phyloP scores from a whole-genome alignment of 64 coral and sea anemone genomes.

The Montipora foliosa region DNA sequence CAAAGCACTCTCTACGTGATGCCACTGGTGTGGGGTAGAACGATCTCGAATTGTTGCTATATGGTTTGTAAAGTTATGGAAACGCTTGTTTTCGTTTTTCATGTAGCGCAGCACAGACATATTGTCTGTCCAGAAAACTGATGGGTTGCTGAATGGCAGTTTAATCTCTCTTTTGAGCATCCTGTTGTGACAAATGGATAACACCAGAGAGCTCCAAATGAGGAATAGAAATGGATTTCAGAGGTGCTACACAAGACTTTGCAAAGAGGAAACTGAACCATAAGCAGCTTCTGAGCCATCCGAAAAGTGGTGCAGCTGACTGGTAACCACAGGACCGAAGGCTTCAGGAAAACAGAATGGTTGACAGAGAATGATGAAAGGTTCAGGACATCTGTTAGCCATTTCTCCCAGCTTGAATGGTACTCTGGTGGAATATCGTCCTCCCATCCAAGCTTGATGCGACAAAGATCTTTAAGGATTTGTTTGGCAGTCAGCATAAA shows the following conservation, averaged over 20 bases:
- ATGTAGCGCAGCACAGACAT: conserved; percentile 76
- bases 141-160: conserved; percentile 23
- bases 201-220: conserved; percentile 61
- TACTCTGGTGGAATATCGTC: conserved; percentile 62
- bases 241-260: conserved; percentile 60
- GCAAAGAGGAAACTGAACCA: conserved; percentile 65
- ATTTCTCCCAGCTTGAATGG: conserved; percentile 51
- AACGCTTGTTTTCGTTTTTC: conserved; percentile 52
- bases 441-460: conserved; percentile 66
- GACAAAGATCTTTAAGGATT: conserved; percentile 69
- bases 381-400: conserved; percentile 54
- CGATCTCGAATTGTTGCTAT: conserved; percentile 67
- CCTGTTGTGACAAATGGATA: conserved; percentile 53
- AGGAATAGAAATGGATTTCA: conserved; percentile 65
- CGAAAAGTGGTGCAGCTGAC: conserved; percentile 69
- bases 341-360: conserved; percentile 33
- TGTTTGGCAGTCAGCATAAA: conserved; percentile 58
- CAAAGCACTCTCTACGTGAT: conserved; percentile 25
- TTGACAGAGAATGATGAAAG: neutral
- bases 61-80: conserved; percentile 68
- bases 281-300: conserved; percentile 64
- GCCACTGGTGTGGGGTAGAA: conserved; percentile 63
- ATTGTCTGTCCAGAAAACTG: conserved; percentile 53
- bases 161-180: conserved; percentile 49
- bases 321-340: conserved; percentile 16